Percentiles rank a stretch among this genome's conserved stretches.
Conservation (phyloP, 2,888 invertebrate genomes). For the Escarpia spicata region DNA sequence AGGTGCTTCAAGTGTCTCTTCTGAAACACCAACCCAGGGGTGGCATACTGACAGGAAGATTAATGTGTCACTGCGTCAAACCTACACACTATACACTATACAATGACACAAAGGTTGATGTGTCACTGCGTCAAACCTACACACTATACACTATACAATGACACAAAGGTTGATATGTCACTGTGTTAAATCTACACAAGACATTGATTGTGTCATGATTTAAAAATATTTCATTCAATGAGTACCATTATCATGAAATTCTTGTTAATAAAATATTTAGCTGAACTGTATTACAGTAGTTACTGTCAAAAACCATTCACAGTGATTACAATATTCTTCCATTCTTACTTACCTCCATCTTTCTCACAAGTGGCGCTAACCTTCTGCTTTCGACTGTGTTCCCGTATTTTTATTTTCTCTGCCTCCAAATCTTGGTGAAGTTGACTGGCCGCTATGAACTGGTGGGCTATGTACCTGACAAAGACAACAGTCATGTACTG, state of each 20-base stretch:
- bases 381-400: slow-evolving; percentile 3
- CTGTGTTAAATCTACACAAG: background rate
- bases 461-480: slow-evolving; percentile 29
- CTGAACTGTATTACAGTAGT: background rate
- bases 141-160: background rate
- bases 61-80: background rate
- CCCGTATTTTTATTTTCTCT: slow-evolving; percentile 28
- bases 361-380: background rate
- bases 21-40: background rate
- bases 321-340: background rate
- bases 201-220: background rate
- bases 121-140: background rate
- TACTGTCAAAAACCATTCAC: background rate
- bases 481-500: background rate
- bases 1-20: background rate
- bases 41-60: background rate
- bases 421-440: slow-evolving; percentile 26
- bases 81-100: background rate
- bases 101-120: background rate
- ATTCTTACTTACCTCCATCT: background rate
- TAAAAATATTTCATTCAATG: background rate
- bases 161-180: background rate
- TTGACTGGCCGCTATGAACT: slow-evolving; percentile 23
- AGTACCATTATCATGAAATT: too few relatives aligned
- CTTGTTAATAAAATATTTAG: background rate